Base-by-base conservation (phyloP, 2,113 vertebrate species). In the Calidris pugnax region DNA sequence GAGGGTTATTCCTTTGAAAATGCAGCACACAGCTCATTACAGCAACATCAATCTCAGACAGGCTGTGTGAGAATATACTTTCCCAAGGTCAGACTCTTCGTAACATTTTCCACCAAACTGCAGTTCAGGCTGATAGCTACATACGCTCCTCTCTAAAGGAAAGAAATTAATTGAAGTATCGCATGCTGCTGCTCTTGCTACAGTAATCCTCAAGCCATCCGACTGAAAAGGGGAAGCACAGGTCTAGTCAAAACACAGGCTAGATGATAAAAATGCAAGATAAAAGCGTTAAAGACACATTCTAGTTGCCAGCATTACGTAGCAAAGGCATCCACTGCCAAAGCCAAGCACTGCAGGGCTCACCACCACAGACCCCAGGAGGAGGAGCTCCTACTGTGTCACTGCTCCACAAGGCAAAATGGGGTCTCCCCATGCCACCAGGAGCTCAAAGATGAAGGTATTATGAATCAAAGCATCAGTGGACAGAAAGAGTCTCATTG, bases 221-320 rank as follows among this genome's bases (percentile, higher is more conserved):
- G n/a, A 57, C 76, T 64, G 62, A 85, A 96, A 97, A 87, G 60
- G 68, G n/a, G 51, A 82, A 92, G 75, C 51, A 91, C 50, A 91
- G 33, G 23, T 33, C 53, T 60, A 39, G 30, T 17, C 39, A 83
- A 72, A 82, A 72, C 13, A 47, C 17, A 67, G 7, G 22, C 53
- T 60, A 62, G 22, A 27, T 78, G 33, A 56, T 6, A 77, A 60
- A 90, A 87, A 76, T 7, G 8, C 5, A 9, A 64, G 47, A 72
- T 20, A 39, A 89, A 89, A 68, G 18, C 0, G 0, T 33, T 71
- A 33, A 68, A 62, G 35, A 22, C 4, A 1, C 7, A 4, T 76
- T 72, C 32, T 89, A 7, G 6, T 77, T 68, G 62, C 17, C 41
- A 33, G 17, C 7, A 56, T 28, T 57, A 27, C 0, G 0, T 50